Evolutionary conservation across 2,888 invertebrate genomes (phyloP), one percentile per base, ranked within the genome.

Genomic region (Steinernema hermaphroditum): DNA sequence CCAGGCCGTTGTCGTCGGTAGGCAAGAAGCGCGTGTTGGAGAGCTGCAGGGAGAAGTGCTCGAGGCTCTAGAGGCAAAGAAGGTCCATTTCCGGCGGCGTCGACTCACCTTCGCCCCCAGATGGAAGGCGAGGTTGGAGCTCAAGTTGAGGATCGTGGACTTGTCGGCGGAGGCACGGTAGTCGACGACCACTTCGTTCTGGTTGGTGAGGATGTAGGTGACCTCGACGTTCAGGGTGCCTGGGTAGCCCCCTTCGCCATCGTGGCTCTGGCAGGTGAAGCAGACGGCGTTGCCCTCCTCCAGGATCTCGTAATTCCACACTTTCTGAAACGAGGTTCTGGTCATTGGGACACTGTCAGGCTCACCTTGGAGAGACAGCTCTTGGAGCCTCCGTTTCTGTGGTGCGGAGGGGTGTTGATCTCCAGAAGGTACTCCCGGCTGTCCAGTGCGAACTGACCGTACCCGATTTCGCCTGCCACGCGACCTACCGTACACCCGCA

Each of bases 241-340:
- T 0, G 96, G 96, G 88, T 92, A 96, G 0, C 94, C 94, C 87
- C 95, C 93, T 82, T 93, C 92, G 14, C 91, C 91, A 80, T 93
- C 92, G 4, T 90, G 90, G 68, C 93, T 94, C 62, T 19, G 62
- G 62, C 62, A 62, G 32, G 62, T 32, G 32, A 62, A 62, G 32
- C 62, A 32, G 32, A 62, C 62, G 16, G 62, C 62, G 62, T 62
- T 62, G 32, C 62, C 62, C 32, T 62, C 62, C 29, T 62, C 62
- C 32, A 62, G 32, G 14, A 62, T 29, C 16, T 62, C 62, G 32
- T 62, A 62, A 32, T 62, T 62, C 62, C 62, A 62, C 29, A 62
- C 62, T n/a, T 62, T 62, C 62, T 62, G 62, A 32, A 62, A 50
- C 2, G n/a, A n/a, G n/a, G n/a, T n/a, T n/a, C n/a, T n/a, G n/a